Conservation (phyloP, 2,797 vertebrate genomes). For the Hyperoplus immaculatus region DNA sequence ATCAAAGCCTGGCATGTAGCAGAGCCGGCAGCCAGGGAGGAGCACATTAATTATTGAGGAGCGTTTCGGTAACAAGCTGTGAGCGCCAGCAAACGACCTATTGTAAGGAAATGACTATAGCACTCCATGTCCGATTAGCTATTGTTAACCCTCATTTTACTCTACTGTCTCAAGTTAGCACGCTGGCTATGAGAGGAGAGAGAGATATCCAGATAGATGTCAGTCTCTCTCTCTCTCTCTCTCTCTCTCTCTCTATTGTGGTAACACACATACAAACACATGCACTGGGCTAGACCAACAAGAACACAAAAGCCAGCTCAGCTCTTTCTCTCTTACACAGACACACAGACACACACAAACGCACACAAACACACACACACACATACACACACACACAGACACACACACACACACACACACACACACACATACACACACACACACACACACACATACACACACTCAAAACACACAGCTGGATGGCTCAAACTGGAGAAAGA, state of each 20-base stretch:
- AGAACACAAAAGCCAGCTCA: no score
- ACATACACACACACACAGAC: conserved; percentile 2
- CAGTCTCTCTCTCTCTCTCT: conserved; percentile 19
- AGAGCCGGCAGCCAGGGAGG: conserved; percentile 77
- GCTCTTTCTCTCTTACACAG: conserved; percentile 35
- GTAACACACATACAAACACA: conserved; percentile 17
- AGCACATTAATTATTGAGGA: conserved; percentile 85
- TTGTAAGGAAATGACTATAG: conserved; percentile 75
- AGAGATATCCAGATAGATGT: conserved; percentile 16
- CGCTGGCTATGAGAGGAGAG: conserved; percentile 20
- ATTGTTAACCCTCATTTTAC: conserved; percentile 73
- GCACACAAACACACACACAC: conserved; percentile 30
- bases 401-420: conserved; percentile 16
- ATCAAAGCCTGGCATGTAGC: conserved; percentile 84
- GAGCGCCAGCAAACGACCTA: conserved; percentile 68
- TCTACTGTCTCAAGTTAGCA: conserved; percentile 20
- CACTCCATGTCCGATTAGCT: conserved; percentile 81
- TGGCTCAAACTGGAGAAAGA: conserved; percentile 67
- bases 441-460: conserved; percentile 24
- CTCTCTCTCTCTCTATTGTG: background rate
- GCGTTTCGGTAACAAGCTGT: conserved; percentile 84
- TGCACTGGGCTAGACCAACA: conserved; percentile 5
- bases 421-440: conserved; percentile 22
- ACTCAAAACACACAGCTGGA: conserved; percentile 30
- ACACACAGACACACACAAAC: conserved; percentile 28